phyloP scores from a whole-genome alignment of 2,113 vertebrate genomes.

The Protobothrops flavoviridis region DNA sequence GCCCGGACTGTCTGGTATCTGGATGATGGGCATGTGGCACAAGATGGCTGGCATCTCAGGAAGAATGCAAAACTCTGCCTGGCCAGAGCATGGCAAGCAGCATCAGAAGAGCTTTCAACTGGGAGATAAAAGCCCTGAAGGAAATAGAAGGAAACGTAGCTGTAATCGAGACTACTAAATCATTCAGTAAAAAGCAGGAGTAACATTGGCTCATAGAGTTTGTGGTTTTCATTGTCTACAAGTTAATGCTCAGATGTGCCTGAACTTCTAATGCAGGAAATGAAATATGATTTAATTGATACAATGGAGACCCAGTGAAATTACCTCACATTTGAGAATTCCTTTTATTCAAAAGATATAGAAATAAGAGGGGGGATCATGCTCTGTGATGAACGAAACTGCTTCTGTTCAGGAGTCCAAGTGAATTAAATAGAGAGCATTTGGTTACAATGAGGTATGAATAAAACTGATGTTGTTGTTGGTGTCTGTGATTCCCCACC shows the following conservation, averaged over 20 bases:
- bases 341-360: background rate
- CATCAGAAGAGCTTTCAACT: background rate
- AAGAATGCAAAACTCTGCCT: background rate
- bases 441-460: background rate
- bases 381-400: background rate
- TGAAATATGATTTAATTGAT: background rate
- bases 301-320: background rate
- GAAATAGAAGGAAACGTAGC: background rate
- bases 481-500: background rate
- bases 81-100: background rate
- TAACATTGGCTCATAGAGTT: background rate
- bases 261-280: background rate
- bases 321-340: background rate
- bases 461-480: background rate
- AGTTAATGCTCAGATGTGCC: background rate
- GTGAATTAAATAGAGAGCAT: background rate
- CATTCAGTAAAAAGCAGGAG: background rate
- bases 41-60: background rate
- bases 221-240: background rate
- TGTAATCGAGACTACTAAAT: background rate
- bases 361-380: background rate
- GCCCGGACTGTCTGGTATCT: background rate
- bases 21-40: background rate
- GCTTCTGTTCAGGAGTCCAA: background rate
- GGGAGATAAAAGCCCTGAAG: background rate